Evolutionary conservation across 1,140 invertebrate species (phyloP).

Genomic region (Drosophila pseudoobscura): DNA sequence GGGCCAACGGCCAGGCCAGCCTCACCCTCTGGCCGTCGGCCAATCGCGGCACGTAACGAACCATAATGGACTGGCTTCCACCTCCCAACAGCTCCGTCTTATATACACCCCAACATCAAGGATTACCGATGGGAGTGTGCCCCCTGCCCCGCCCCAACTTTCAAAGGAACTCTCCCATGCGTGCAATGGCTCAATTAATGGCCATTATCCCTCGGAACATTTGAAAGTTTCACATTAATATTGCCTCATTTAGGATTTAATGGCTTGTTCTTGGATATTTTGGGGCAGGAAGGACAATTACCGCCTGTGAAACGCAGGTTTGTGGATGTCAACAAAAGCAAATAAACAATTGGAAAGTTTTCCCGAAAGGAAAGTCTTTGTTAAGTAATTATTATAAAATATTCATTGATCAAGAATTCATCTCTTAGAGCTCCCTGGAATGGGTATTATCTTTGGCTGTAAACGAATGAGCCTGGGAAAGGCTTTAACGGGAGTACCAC

Average conservation of each 20-base stretch:
- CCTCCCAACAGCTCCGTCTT: neutral
- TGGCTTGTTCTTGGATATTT: constrained; percentile 45
- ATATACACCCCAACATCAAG: constrained; percentile 23
- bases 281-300: neutral
- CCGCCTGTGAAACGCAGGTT: constrained; percentile 21
- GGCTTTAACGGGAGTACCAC: too few species aligned
- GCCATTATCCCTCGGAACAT: constrained; percentile 61
- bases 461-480: too few species aligned
- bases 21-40: constrained; percentile 57
- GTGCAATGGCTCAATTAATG: constrained; percentile 69
- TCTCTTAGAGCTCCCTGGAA: too few species aligned
- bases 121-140: constrained; percentile 4
- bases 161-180: constrained; percentile 68
- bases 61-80: constrained; percentile 39
- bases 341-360: neutral
- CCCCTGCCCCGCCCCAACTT: constrained; percentile 33
- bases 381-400: neutral
- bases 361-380: neutral
- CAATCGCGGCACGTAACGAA: constrained; percentile 65
- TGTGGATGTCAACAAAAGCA: constrained; percentile 24
- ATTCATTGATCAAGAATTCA: too few species aligned
- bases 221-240: constrained; percentile 66
- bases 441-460: too few species aligned
- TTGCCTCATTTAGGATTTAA: constrained; percentile 58
- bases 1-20: constrained; percentile 59